Evolutionary conservation across 2,888 invertebrate species (phyloP), one percentile per base, ranked within the genome.

Genomic region (Chydorus sphaericus): DNA sequence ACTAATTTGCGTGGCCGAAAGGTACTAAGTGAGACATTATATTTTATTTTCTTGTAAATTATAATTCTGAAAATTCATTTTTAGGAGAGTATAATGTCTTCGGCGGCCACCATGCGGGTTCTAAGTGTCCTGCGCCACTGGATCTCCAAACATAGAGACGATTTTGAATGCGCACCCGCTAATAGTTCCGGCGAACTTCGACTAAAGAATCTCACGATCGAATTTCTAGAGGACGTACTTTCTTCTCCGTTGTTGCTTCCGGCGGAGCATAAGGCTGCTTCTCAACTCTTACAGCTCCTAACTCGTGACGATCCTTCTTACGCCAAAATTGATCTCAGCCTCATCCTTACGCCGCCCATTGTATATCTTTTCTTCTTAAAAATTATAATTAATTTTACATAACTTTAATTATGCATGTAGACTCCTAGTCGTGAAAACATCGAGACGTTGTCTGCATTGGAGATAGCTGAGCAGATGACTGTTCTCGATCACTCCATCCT

Each of bases 101-200:
- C 89, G 5, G 91, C 91, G n/a, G 90, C 90, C 56, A 91, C 90
- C 0, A 91, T 91, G 90, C 72, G 92, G 59, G 91, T 91, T 0
- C 75, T 92, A 0, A 90, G 89, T 68, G 90, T 92, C 2, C 73
- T 92, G 49, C 78, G 89, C 59, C 91, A 91, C 68, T 92, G 92
- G 92, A 83, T 88, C 31, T 86, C 86, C 1, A 91, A 91, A 69
- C 90, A 91, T 68, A 81, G 85, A 0, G 86, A 56, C 23, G 44
- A 56, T 29, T 48, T 57, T 37, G 38, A 57, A 5, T 16, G 36
- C 14, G 23, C 44, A 3, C n/a, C n/a, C n/a, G n/a, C n/a, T n/a
- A n/a, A n/a, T n/a, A 44, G 26, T 1, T 44, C 44, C 26, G 44
- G 44, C 23, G 44, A 44, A 26, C n/a, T 44, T 11, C 77, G 79